Base-by-base conservation (phyloP, 2,888 invertebrate genomes). In the Nephrotoma appendiculata region DNA sequence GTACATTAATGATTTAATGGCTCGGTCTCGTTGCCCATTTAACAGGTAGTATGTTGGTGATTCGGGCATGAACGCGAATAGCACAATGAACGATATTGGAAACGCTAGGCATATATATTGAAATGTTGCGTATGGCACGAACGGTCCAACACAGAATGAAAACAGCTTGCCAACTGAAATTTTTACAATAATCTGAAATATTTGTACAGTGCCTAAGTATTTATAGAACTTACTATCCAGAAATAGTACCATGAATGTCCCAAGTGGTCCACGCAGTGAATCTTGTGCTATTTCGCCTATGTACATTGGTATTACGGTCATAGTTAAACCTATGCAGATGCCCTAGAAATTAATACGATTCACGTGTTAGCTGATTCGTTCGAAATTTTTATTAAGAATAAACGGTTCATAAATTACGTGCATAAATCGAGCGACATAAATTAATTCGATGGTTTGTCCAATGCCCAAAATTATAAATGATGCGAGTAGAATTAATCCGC, bases 101-200 rank as follows among this genome's bases (percentile, higher is more conserved):
- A 71, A 71, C 9, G 9, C 9, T 5, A 71, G 4, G 9, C 71
- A 71, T 0, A 31, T 31, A 11, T 31, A 71, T 31, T 71, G 71
- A 31, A 71, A 71, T 71, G 31, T 71, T 71, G 71, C 9, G 71
- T 71, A 71, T 3, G 71, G 71, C 4, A 71, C 71, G 31, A 71
- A 71, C 1, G 94, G 96, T 0, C 95, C 97, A 88, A 94, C 92
- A 1, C 89, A 89, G 90, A 95, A 96, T 0, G 95, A 71, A 31
- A 71, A 71, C 5, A 71, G 19, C 31, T 31, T 2, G 11, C 71
- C 71, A 71, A 71, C 71, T 71, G 31, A 15, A 52, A 52, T 52
- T 5, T 52, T 52, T 5, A 12, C 7, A 48, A 48, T 48, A n/a
- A n/a, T 48, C 7, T 48, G 12, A 31, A 31, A 31, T 31, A 31